These are phyloP conservation scores for Eubucco bourcierii DNA, from an alignment of 2,113 vertebrate species.

Conservation along the genomic window DNA sequence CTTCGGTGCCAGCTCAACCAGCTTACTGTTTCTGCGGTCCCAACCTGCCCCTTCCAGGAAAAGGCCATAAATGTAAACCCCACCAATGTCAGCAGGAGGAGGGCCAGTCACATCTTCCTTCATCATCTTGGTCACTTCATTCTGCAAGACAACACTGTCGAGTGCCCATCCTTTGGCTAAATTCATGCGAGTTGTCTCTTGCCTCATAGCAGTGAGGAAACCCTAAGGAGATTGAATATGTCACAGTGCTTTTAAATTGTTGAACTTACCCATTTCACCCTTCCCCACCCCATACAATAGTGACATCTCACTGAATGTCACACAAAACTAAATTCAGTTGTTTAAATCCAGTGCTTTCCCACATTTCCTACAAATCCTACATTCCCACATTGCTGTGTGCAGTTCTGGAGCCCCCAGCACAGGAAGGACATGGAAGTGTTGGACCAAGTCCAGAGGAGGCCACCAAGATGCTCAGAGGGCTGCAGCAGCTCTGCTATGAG, in stretches of 20 bases:
- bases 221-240: constrained; percentile 68
- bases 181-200: constrained; percentile 83
- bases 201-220: constrained; percentile 84
- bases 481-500: no score
- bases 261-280: background rate
- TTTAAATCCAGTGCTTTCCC: background rate
- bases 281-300: background rate
- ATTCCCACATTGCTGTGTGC: no score
- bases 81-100: constrained; percentile 79
- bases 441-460: no score
- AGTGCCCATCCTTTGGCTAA: constrained; percentile 81
- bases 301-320: background rate
- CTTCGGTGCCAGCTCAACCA: constrained; percentile 78
- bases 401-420: no score
- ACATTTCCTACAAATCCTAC: background rate
- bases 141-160: constrained; percentile 80
- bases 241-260: background rate
- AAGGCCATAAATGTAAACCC: constrained; percentile 83
- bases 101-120: constrained; percentile 79
- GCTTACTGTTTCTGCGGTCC: constrained; percentile 77
- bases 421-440: no score
- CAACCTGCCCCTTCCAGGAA: constrained; percentile 84
- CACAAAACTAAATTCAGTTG: background rate
- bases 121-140: constrained; percentile 85
- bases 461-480: no score